Percentiles rank a stretch among this genome's conserved stretches.
Conservation (phyloP, 2,113 vertebrate genomes). For the Podilymbus podiceps region DNA sequence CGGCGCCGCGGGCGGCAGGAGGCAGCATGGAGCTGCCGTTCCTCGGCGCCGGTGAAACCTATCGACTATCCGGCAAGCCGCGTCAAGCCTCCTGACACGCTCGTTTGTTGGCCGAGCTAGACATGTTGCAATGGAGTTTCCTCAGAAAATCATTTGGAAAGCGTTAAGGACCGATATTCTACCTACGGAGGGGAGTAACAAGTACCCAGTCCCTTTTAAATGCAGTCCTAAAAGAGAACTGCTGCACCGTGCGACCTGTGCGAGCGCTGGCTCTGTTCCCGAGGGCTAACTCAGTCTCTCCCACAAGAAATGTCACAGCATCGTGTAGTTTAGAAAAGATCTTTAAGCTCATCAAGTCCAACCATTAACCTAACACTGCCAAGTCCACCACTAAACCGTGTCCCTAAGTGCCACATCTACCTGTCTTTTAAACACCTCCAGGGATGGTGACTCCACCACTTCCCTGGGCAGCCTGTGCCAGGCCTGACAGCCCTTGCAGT, state of each 20-base stretch:
- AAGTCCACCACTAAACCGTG: too few species aligned
- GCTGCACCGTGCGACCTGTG: fast-evolving
- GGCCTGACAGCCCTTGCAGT: too few species aligned
- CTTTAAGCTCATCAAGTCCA: too few species aligned
- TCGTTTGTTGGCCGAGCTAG: neutral
- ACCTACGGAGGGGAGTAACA: neutral
- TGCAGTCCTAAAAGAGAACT: neutral
- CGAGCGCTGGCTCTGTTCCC: neutral
- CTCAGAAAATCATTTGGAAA: neutral
- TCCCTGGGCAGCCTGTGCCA: too few species aligned
- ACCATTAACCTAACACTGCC: too few species aligned
- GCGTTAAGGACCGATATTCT: fast-evolving
- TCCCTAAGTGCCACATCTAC: too few species aligned
- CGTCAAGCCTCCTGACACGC: fast-evolving
- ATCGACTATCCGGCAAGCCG: fast-evolving
- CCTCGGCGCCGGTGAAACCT: neutral
- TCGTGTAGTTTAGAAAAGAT: too few species aligned
- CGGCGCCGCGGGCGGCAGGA: neutral
- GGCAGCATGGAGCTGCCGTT: neutral
- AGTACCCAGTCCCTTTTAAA: neutral
- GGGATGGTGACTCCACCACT: too few species aligned
- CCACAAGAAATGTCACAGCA: neutral
- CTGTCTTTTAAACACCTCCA: too few species aligned
- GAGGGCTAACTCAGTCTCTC: neutral
- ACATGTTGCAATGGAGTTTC: neutral